Percentiles rank a stretch among this genome's conserved stretches.
Evolutionary conservation across 2,113 vertebrate genomes (phyloP).

Genomic region (Protomyctophum bolini): DNA sequence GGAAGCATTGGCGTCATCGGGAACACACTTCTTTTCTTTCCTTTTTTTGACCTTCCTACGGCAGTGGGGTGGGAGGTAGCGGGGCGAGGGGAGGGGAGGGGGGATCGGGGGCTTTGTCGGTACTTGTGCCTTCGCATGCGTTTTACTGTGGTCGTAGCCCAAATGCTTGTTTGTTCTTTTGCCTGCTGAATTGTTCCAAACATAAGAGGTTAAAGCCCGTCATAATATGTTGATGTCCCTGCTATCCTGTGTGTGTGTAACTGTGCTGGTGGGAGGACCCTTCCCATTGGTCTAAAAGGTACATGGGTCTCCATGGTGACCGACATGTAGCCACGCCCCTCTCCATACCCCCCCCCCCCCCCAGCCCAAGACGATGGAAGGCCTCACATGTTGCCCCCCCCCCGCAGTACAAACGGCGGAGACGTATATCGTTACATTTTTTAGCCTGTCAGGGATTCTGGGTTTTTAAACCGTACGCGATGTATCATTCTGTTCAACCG

Average conservation of each 20-base stretch:
- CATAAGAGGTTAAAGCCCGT: conserved; percentile 53
- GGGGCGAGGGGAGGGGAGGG: conserved; percentile 43
- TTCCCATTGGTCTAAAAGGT: conserved; percentile 46
- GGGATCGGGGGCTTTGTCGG: conserved; percentile 48
- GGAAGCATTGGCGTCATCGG: conserved; percentile 76
- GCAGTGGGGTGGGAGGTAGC: conserved; percentile 51
- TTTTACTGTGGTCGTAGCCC: conserved; percentile 67
- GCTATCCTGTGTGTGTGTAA: conserved; percentile 59
- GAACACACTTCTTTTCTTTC: conserved; percentile 42
- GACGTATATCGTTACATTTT: not conserved
- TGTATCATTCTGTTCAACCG: conserved; percentile 44
- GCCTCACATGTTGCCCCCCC: conserved; percentile 42
- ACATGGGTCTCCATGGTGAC: conserved; percentile 64
- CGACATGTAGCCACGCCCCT: conserved; percentile 59
- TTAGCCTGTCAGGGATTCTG: conserved; percentile 45
- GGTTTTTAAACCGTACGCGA: conserved; percentile 60
- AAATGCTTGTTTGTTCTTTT: conserved; percentile 76
- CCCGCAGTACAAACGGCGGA: conserved; percentile 43
- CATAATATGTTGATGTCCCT: conserved; percentile 61
- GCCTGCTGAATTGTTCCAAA: conserved; percentile 77
- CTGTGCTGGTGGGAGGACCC: conserved; percentile 44
- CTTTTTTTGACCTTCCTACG: conserved; percentile 29
- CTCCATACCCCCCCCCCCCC: conserved; percentile 19
- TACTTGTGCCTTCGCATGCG: conserved; percentile 79
- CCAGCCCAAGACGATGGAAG: conserved; percentile 48